Evolutionary conservation across 1,140 invertebrate genomes (phyloP).

Genomic region (Apolygus lucorum): DNA sequence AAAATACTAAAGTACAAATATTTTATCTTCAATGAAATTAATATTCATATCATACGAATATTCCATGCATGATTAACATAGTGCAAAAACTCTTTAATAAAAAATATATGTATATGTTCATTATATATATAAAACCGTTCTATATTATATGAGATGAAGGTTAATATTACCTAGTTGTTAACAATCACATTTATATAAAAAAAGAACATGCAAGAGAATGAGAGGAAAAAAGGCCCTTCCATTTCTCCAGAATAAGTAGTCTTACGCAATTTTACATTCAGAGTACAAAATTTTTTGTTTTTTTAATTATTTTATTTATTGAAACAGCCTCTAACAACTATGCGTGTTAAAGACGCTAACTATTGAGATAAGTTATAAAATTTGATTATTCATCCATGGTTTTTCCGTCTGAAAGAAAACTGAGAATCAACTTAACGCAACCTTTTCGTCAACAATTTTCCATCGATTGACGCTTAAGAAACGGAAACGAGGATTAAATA

Average conservation of each 20-base stretch:
- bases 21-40: conserved; percentile 30
- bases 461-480: too few relatives aligned
- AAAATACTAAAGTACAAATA: conserved; percentile 35
- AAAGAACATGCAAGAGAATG: conserved; percentile 30
- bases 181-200: conserved; percentile 31
- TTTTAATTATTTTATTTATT: conserved; percentile 8
- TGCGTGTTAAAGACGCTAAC: conserved; percentile 16
- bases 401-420: too few relatives aligned
- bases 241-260: conserved; percentile 23
- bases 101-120: conserved; percentile 31
- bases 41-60: conserved; percentile 30
- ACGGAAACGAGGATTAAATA: too few relatives aligned
- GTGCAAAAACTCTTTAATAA: conserved; percentile 32
- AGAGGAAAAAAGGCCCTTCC: conserved; percentile 8
- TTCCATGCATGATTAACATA: conserved; percentile 32
- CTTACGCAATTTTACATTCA: conserved; percentile 23
- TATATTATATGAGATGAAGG: conserved; percentile 24
- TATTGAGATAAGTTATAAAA: conserved; percentile 6
- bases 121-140: conserved; percentile 27
- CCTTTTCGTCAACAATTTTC: too few relatives aligned
- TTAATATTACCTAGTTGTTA: conserved; percentile 29
- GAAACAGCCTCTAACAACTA: conserved; percentile 23
- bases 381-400: not conserved
- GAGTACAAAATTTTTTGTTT: conserved; percentile 21
- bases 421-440: too few relatives aligned